Evolutionary conservation across 2,113 vertebrate species (phyloP).

Genomic region (Gnathonemus longibarbis): DNA sequence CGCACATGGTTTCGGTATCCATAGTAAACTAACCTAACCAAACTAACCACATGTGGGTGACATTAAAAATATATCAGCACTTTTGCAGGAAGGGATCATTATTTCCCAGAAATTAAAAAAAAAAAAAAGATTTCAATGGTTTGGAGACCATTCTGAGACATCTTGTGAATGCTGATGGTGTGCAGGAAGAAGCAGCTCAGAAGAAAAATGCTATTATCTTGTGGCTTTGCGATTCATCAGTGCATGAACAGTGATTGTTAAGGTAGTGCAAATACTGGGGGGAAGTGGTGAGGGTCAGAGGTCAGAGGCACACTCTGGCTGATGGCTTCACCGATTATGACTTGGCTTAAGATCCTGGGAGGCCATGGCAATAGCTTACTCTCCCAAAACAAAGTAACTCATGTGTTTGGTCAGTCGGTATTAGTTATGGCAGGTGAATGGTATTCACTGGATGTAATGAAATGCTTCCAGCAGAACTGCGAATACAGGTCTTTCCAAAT

Average conservation of each 20-base stretch:
- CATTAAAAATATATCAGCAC: background rate
- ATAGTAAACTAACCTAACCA: background rate
- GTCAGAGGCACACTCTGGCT: background rate
- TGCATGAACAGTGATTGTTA: background rate
- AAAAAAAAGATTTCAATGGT: background rate
- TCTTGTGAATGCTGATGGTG: background rate
- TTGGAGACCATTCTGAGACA: background rate
- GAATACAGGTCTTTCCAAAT: background rate
- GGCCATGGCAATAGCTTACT: background rate
- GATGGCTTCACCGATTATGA: background rate
- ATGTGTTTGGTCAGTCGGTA: background rate
- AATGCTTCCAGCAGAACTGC: background rate
- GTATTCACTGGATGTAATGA: background rate
- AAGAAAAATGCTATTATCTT: background rate
- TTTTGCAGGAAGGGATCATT: background rate
- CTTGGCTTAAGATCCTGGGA: background rate
- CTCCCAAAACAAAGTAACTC: background rate
- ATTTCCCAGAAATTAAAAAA: background rate
- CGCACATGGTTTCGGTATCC: background rate
- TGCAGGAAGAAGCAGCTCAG: background rate
- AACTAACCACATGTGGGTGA: background rate
- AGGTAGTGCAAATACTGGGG: background rate
- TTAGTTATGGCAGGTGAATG: background rate
- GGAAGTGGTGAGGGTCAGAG: background rate
- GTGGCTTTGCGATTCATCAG: background rate